These are phyloP conservation scores for Chiroxiphia lanceolata DNA, from an alignment of 2,797 vertebrate genomes.

Conservation along the genomic window DNA sequence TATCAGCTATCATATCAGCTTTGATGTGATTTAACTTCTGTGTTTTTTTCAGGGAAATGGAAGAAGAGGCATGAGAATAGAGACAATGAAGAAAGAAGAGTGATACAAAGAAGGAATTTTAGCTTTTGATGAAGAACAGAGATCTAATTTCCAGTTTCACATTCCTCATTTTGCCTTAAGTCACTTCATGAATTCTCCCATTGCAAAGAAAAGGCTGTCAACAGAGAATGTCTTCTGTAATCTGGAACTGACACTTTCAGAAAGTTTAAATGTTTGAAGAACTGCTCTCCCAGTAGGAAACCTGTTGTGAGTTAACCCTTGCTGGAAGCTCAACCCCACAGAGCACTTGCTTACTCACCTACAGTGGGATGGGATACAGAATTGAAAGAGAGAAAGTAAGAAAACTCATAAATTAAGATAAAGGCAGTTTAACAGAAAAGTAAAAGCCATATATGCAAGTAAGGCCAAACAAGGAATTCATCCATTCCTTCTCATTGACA, in stretches of 20 bases:
- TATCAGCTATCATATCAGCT: no score
- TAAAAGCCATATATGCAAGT: background rate
- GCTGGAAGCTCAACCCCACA: background rate
- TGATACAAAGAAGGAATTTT: background rate
- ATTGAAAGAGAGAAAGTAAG: background rate
- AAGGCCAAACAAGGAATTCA: background rate
- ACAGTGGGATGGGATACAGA: background rate
- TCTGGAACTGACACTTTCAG: background rate
- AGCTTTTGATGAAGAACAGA: background rate
- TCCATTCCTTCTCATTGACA: accelerated
- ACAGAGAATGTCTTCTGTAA: background rate
- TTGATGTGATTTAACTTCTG: background rate
- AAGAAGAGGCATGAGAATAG: background rate
- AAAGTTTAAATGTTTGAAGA: background rate
- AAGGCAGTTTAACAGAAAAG: background rate
- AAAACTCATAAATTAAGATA: background rate
- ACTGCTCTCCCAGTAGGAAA: background rate
- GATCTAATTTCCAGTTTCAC: background rate
- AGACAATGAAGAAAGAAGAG: background rate
- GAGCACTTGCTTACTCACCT: background rate
- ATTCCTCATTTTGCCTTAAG: background rate
- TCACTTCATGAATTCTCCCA: background rate
- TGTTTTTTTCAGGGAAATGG: background rate
- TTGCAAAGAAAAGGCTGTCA: background rate
- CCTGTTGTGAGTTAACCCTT: background rate